A percentile compares a stretch with the other conserved stretches of the same genome.
phyloP scores from a whole-genome alignment of 2,888 invertebrate species.

The Agrochola litura region DNA sequence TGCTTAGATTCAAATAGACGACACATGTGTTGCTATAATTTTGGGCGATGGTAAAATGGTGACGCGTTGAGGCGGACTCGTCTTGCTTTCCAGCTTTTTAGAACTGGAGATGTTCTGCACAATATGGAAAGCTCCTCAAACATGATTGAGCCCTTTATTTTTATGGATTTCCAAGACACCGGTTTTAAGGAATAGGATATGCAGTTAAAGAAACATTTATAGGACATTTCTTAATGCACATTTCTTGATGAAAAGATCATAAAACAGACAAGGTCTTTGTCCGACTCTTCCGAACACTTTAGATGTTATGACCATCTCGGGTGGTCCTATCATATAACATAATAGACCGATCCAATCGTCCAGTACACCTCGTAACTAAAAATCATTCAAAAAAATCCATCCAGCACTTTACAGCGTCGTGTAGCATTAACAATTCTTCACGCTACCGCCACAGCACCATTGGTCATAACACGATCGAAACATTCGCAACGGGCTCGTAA shows the following conservation, averaged over 20 bases:
- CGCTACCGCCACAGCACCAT: constrained; percentile 58
- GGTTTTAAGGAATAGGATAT: background rate
- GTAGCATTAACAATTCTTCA: constrained; percentile 63
- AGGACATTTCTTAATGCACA: background rate
- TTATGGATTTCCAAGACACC: background rate
- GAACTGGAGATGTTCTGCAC: background rate
- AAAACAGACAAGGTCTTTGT: background rate
- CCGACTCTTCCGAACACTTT: too few relatives aligned
- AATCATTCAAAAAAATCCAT: constrained; percentile 44
- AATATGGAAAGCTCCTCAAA: background rate
- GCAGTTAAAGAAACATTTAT: background rate
- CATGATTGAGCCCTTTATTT: background rate
- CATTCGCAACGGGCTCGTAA: constrained; percentile 72
- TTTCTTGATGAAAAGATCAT: too few relatives aligned
- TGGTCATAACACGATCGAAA: constrained; percentile 67
- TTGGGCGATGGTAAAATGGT: background rate
- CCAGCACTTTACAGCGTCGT: constrained; percentile 49
- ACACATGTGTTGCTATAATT: background rate
- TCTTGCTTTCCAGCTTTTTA: background rate
- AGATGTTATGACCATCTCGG: background rate
- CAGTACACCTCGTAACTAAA: constrained; percentile 35
- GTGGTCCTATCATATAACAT: constrained; percentile 33
- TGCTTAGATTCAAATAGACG: background rate
- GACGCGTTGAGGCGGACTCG: too few relatives aligned
- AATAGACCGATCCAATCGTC: constrained; percentile 8